phyloP scores from a whole-genome alignment of 2,113 vertebrate species.

The Mixornis gularis region DNA sequence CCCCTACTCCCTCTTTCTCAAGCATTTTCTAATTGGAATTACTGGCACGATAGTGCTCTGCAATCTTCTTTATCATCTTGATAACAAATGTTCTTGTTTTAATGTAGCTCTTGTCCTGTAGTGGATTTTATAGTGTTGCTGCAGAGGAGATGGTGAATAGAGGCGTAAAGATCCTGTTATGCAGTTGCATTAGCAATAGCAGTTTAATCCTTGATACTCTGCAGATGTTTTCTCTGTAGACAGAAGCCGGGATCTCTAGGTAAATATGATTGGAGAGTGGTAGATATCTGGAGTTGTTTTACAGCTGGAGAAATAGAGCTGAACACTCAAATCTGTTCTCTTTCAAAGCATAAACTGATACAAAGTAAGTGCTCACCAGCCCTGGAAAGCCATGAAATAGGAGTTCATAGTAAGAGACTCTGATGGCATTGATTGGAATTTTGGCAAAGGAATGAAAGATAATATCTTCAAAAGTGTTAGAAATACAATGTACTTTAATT shows the following conservation, averaged over 20 bases:
- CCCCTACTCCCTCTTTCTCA: accelerated
- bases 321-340: accelerated
- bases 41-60: accelerated
- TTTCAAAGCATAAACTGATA: not conserved
- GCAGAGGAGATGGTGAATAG: not conserved
- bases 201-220: not conserved
- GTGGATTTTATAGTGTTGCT: not conserved
- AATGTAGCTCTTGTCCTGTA: not conserved
- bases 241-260: not conserved
- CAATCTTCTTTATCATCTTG: not conserved
- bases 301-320: not conserved
- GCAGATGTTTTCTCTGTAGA: not conserved
- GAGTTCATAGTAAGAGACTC: not conserved
- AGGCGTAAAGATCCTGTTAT: not conserved
- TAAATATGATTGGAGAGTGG: not conserved
- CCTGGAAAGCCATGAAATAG: not conserved
- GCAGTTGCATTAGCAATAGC: not conserved
- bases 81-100: not conserved
- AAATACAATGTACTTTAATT: not conserved
- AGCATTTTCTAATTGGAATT: not conserved
- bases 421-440: accelerated
- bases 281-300: not conserved
- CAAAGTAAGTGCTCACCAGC: not conserved
- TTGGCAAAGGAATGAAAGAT: not conserved
- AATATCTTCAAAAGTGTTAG: not conserved